Evolutionary conservation across 1,140 invertebrate species (phyloP).

Genomic region (Argopecten irradians): DNA sequence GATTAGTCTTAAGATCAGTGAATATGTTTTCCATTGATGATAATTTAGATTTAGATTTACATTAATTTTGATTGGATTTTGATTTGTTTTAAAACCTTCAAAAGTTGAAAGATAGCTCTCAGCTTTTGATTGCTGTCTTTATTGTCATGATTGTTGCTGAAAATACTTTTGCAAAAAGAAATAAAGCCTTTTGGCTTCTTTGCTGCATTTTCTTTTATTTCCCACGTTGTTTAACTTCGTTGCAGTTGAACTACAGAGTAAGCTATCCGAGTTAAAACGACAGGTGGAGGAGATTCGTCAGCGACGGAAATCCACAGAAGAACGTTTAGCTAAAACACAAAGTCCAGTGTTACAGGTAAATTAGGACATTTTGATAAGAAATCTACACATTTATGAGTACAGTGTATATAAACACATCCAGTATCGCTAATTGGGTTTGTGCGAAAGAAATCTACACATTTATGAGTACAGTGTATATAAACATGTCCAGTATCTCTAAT

Average conservation of each 20-base stretch:
- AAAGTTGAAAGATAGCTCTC: not conserved
- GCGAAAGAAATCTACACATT: too few species aligned
- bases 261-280: slow-evolving; percentile 60
- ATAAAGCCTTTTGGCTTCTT: not conserved
- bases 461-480: too few species aligned
- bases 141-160: not conserved
- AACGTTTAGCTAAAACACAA: slow-evolving; percentile 56
- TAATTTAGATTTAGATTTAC: too few species aligned
- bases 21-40: too few species aligned
- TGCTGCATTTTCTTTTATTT: not conserved
- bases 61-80: not conserved
- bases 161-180: not conserved
- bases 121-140: not conserved
- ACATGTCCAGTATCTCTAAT: too few species aligned
- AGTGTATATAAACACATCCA: too few species aligned
- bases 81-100: not conserved
- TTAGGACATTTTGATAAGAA: not conserved
- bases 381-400: too few species aligned
- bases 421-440: too few species aligned
- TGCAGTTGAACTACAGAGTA: slow-evolving; percentile 58
- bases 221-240: not conserved
- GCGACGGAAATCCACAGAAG: slow-evolving; percentile 55
- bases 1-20: too few species aligned
- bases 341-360: slow-evolving; percentile 54
- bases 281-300: slow-evolving; percentile 65